Percentiles rank a stretch among this genome's conserved stretches.
Evolutionary conservation across 2,113 vertebrate species (phyloP).

Genomic region (Crotalus viridis): DNA sequence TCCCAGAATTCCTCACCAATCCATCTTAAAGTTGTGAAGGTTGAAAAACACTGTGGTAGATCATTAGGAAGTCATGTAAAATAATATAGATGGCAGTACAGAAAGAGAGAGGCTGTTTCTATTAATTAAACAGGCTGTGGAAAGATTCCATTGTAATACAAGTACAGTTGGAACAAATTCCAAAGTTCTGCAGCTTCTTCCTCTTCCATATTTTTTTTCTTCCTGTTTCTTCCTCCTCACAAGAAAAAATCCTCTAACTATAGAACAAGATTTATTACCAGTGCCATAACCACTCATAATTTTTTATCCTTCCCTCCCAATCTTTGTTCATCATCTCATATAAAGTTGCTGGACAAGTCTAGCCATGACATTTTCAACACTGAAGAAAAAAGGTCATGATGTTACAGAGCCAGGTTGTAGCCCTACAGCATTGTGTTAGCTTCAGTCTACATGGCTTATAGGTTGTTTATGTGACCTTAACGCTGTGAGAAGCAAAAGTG

Average conservation of each 20-base stretch:
- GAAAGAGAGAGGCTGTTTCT: background rate
- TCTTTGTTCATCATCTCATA: conserved; percentile 34
- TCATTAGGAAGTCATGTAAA: background rate
- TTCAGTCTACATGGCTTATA: conserved; percentile 32
- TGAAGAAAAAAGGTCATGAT: conserved; percentile 26
- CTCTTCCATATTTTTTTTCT: background rate
- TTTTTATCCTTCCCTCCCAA: conserved; percentile 44
- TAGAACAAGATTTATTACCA: conserved; percentile 55
- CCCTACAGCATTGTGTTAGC: conserved; percentile 17
- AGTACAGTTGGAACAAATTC: background rate
- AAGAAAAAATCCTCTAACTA: conserved; percentile 46
- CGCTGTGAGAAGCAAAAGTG: conserved; percentile 35
- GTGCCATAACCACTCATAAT: conserved; percentile 59
- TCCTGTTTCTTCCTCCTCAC: conserved; percentile 28
- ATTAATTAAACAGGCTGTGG: background rate
- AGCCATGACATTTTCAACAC: conserved; percentile 46
- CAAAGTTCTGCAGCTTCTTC: background rate
- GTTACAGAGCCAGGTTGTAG: conserved; percentile 36
- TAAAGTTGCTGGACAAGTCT: conserved; percentile 60
- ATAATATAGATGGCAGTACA: background rate
- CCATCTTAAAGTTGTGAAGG: background rate
- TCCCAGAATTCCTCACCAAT: background rate
- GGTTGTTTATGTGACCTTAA: conserved; percentile 8
- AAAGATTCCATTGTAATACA: background rate
- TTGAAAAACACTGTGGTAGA: background rate